Evolutionary conservation across 37 sponge, comb jelly and placozoan genomes (phyloP).

Genomic region (Crambe crambe): DNA sequence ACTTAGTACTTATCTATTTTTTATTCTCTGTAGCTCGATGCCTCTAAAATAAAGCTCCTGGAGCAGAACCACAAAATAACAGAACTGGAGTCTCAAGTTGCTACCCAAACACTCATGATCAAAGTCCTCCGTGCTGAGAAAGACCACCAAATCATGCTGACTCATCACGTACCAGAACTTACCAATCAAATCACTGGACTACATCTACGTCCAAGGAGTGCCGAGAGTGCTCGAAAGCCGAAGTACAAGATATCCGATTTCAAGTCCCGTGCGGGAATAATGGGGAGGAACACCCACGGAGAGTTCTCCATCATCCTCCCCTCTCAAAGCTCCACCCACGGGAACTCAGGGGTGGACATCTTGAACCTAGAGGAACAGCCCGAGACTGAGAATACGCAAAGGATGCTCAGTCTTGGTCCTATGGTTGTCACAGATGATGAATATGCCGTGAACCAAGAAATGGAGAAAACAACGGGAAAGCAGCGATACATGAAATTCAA

Average conservation of each 20-base stretch:
- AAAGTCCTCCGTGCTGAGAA: slow-evolving; percentile 51
- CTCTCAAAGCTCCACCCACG: neutral
- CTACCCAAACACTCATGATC: slow-evolving; percentile 25
- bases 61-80: slow-evolving; percentile 30
- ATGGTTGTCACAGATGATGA: slow-evolving; percentile 60
- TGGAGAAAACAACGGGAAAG: slow-evolving; percentile 1
- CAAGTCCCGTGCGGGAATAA: neutral
- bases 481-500: slow-evolving; percentile 9
- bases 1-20: too few relatives aligned
- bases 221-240: slow-evolving; percentile 28
- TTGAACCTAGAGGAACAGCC: slow-evolving; percentile 47
- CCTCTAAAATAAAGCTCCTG: slow-evolving; percentile 17
- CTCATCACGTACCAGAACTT: slow-evolving; percentile 9
- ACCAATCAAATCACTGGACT: slow-evolving; percentile 11
- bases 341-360: slow-evolving; percentile 2
- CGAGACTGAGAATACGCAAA: neutral
- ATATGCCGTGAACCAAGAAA: neutral
- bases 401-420: slow-evolving; percentile 21
- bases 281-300: neutral
- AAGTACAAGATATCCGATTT: slow-evolving; percentile 38
- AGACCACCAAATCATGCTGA: slow-evolving; percentile 19
- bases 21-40: slow-evolving; percentile 12
- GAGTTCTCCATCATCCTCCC: slow-evolving; percentile 30
- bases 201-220: slow-evolving; percentile 23
- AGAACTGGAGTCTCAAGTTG: slow-evolving; percentile 45